phyloP scores from a whole-genome alignment of 2,797 vertebrate genomes.

The Thamnophis elegans region DNA sequence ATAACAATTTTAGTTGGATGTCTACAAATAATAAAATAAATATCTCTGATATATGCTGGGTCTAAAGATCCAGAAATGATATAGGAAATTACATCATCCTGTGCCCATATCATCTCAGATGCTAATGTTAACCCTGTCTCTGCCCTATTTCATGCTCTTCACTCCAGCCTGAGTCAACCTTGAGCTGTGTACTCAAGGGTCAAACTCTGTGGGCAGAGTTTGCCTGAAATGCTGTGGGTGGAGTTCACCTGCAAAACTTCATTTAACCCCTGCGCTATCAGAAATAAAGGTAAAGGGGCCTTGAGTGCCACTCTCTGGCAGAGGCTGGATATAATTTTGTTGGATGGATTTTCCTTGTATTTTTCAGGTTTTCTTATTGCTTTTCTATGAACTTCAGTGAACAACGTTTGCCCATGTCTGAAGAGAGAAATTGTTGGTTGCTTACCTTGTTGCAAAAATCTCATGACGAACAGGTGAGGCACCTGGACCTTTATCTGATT shows the following conservation, averaged over 20 bases:
- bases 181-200: too few species aligned
- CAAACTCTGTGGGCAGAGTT: too few species aligned
- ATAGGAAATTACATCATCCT: not conserved
- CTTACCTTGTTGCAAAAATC: not conserved
- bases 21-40: not conserved
- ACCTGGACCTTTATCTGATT: not conserved
- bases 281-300: not conserved
- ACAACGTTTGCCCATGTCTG: conserved; percentile 25
- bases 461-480: conserved; percentile 44
- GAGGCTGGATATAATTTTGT: rapidly evolving
- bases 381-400: conserved; percentile 42
- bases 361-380: conserved; percentile 41
- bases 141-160: not conserved
- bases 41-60: not conserved
- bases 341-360: not conserved
- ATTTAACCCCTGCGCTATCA: not conserved
- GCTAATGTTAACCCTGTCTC: not conserved
- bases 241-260: too few species aligned
- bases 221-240: too few species aligned
- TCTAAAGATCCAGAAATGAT: not conserved
- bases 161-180: not conserved
- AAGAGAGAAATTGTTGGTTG: conserved; percentile 39
- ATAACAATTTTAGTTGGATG: not conserved
- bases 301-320: too few species aligned
- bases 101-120: not conserved